These are phyloP conservation scores for Ptilonorhynchus violaceus DNA, from an alignment of 2,113 vertebrate species.

Conservation along the genomic window DNA sequence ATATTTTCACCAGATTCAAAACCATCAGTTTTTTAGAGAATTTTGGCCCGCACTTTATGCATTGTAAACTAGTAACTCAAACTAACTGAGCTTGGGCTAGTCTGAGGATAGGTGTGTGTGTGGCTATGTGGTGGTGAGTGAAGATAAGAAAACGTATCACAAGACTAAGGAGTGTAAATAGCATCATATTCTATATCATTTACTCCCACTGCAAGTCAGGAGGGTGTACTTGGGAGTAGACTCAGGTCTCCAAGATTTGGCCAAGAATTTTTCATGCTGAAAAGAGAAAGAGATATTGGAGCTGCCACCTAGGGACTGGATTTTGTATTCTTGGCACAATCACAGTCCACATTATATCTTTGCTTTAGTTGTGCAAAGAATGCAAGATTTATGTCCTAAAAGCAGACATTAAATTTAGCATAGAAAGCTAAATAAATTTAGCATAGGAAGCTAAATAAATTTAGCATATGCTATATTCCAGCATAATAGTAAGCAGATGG, in stretches of 20 bases:
- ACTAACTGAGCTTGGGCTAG: not conserved
- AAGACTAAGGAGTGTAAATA: not conserved
- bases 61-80: not conserved
- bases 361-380: not conserved
- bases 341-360: not conserved
- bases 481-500: not conserved
- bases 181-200: fast-evolving
- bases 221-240: not conserved
- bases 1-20: not conserved
- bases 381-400: not conserved
- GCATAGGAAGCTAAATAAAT: not conserved
- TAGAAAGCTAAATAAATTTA: no score
- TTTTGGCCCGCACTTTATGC: not conserved
- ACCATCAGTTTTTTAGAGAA: not conserved
- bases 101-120: not conserved
- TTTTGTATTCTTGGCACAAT: not conserved
- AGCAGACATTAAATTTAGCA: not conserved
- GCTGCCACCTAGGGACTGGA: not conserved
- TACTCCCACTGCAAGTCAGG: not conserved
- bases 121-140: not conserved
- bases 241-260: not conserved
- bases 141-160: not conserved
- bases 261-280: not conserved
- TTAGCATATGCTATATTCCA: not conserved
- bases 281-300: not conserved